Percentiles rank a stretch among this genome's conserved stretches.
phyloP scores from a whole-genome alignment of 2,888 invertebrate species.

The Choristoneura rosaceana region DNA sequence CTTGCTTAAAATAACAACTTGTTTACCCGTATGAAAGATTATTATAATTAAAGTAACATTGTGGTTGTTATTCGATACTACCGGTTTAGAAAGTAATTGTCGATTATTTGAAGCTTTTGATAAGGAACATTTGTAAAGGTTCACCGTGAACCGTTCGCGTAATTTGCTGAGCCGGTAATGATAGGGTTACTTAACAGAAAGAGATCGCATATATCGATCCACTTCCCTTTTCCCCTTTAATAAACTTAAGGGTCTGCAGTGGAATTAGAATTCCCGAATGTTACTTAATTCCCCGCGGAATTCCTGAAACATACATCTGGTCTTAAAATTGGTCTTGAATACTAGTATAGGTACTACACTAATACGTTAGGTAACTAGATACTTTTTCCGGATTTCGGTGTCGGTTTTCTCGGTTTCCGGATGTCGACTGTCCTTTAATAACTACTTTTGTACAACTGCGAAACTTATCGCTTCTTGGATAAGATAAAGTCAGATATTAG shows the following conservation, averaged over 20 bases:
- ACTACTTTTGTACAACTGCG: not conserved
- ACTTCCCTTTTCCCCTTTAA: not conserved
- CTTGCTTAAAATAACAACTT: not conserved
- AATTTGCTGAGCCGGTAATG: conserved; percentile 33
- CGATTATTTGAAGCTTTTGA: conserved; percentile 4
- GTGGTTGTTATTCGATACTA: conserved; percentile 22
- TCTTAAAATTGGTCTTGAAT: no score
- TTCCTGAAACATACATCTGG: no score
- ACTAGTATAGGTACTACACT: no score
- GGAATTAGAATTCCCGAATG: no score
- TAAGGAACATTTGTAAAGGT: conserved; percentile 18
- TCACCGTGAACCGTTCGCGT: conserved; percentile 1
- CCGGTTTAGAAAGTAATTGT: conserved; percentile 32
- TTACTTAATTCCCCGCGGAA: no score
- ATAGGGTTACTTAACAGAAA: conserved; percentile 19
- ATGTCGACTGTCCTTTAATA: no score
- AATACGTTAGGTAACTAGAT: no score
- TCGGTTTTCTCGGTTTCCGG: no score
- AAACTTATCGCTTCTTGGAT: not conserved
- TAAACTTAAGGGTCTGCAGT: no score
- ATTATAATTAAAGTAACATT: conserved; percentile 10
- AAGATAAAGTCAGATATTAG: conserved; percentile 4
- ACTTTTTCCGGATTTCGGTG: not conserved
- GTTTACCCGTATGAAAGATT: not conserved
- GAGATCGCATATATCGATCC: conserved; percentile 23